Percentiles rank a stretch among this genome's conserved stretches.
phyloP scores from a whole-genome alignment of 2,888 invertebrate genomes.

The Formica aserva region DNA sequence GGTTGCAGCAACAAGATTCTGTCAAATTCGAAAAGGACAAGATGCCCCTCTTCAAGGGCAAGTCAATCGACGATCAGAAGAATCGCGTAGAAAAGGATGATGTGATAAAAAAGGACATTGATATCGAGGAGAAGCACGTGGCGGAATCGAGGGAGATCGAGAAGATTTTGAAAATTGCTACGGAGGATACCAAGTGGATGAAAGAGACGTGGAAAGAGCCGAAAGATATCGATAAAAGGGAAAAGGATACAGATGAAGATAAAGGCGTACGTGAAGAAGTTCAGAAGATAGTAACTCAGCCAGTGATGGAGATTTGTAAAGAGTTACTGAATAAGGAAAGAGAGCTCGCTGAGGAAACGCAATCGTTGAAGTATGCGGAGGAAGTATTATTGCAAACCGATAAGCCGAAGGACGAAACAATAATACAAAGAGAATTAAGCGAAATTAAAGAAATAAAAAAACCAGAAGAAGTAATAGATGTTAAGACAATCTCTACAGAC shows the following conservation, averaged over 20 bases:
- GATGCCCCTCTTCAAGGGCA: background rate
- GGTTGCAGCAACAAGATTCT: slow-evolving; percentile 69
- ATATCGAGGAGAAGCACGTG: slow-evolving; percentile 55
- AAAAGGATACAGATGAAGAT: slow-evolving; percentile 56
- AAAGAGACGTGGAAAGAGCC: slow-evolving; percentile 33
- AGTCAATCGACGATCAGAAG: slow-evolving; percentile 44
- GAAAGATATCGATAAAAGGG: slow-evolving; percentile 43
- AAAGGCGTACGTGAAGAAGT: slow-evolving; percentile 40
- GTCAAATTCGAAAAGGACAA: slow-evolving; percentile 70
- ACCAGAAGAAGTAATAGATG: too few relatives aligned
- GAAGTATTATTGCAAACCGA: background rate
- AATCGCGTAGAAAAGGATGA: slow-evolving; percentile 21
- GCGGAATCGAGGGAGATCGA: slow-evolving; percentile 32
- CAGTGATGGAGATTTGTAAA: slow-evolving; percentile 49
- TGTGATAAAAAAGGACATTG: slow-evolving; percentile 26
- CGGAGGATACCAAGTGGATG: background rate
- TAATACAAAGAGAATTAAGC: too few relatives aligned
- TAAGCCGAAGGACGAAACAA: too few relatives aligned
- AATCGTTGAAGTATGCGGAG: background rate
- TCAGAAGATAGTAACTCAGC: slow-evolving; percentile 13
- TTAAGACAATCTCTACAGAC: too few relatives aligned
- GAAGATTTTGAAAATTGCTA: slow-evolving; percentile 15
- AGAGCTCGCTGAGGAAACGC: slow-evolving; percentile 43
- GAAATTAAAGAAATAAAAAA: too few relatives aligned
- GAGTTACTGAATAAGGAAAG: slow-evolving; percentile 55